These are phyloP conservation scores for Gorilla gorilla DNA, from an alignment of 2,113 vertebrate genomes.

Conservation along the genomic window DNA sequence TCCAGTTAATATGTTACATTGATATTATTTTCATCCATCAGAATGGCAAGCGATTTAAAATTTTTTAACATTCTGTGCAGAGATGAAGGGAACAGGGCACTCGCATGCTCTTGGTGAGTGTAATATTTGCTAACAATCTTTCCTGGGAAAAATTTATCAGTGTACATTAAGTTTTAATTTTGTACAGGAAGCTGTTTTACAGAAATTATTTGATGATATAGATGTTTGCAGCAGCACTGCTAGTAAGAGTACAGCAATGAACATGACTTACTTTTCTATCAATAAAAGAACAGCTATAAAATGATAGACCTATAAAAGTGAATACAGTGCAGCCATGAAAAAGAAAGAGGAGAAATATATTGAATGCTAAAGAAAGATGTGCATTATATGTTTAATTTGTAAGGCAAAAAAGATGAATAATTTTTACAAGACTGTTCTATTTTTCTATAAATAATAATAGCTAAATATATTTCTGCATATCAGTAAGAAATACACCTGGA, in stretches of 20 bases:
- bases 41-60: background rate
- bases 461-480: background rate
- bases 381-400: background rate
- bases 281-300: background rate
- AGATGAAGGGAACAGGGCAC: background rate
- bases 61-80: background rate
- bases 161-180: background rate
- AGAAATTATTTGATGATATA: background rate
- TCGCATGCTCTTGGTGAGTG: background rate
- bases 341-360: background rate
- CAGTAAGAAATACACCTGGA: background rate
- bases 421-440: background rate
- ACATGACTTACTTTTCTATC: background rate
- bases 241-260: background rate
- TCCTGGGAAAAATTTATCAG: background rate
- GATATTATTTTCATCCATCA: background rate
- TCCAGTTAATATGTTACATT: background rate
- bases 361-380: background rate
- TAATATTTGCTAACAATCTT: background rate
- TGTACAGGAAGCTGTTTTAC: background rate
- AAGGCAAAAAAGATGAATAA: background rate
- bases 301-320: background rate
- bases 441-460: background rate
- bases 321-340: background rate
- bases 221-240: background rate